Conservation (phyloP, 2,113 vertebrate species). For the Irena cyanogastra region DNA sequence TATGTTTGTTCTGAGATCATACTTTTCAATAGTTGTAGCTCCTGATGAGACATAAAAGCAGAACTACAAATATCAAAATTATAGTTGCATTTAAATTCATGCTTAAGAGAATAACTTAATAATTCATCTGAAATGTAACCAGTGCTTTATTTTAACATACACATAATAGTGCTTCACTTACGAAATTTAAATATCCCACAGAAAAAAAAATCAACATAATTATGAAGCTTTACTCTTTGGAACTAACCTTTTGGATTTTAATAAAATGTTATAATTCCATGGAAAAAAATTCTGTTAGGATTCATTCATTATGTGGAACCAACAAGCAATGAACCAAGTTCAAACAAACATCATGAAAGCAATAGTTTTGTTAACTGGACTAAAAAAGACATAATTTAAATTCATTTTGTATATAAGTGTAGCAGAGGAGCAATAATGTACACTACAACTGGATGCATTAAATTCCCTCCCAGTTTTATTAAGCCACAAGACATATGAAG, state of each 20-base stretch:
- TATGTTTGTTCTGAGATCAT: conserved; percentile 80
- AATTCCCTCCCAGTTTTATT: neutral
- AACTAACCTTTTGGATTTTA: neutral
- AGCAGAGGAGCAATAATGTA: neutral
- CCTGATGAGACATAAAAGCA: conserved; percentile 67
- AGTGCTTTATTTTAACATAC: neutral
- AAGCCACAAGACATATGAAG: neutral
- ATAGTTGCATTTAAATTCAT: neutral
- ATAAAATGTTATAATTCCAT: neutral
- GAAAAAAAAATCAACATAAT: neutral
- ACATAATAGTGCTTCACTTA: neutral
- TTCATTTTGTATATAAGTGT: neutral
- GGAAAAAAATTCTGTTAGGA: neutral
- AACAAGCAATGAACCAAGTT: neutral
- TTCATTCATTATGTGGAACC: neutral
- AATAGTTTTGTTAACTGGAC: neutral
- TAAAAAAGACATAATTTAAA: neutral
- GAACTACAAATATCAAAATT: neutral
- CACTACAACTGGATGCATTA: neutral
- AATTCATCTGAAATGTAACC: neutral
- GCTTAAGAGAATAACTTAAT: neutral
- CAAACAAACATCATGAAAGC: neutral
- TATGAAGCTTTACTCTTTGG: neutral
- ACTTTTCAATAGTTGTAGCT: conserved; percentile 81
- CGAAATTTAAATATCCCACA: neutral